A percentile compares a stretch with the other conserved stretches of the same genome.
Conservation (phyloP, 2,888 invertebrate genomes). For the Dicranocentrus wangi region DNA sequence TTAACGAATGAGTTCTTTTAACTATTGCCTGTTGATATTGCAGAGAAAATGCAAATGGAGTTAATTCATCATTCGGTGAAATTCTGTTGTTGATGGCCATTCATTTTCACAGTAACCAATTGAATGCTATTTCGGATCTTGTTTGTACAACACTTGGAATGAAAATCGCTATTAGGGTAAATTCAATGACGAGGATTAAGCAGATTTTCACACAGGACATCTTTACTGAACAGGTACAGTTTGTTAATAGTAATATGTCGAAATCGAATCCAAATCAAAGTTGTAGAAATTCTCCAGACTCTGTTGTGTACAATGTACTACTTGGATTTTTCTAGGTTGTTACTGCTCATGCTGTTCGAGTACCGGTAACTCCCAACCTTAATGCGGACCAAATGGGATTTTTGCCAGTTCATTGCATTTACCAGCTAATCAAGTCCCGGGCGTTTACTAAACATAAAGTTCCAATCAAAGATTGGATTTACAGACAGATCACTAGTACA, state of each 20-base stretch:
- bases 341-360: conserved; percentile 95
- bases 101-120: conserved; percentile 96
- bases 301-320: neutral
- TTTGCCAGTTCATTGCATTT: conserved; percentile 96
- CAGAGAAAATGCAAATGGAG: conserved; percentile 52
- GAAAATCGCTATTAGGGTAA: conserved; percentile 91
- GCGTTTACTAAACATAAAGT: conserved; percentile 97
- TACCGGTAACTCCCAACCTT: conserved; percentile 91
- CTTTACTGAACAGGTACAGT: conserved; percentile 93
- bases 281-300: neutral
- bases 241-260: no score
- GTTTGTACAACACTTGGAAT: conserved; percentile 95
- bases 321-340: conserved; percentile 82
- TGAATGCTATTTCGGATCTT: conserved; percentile 92
- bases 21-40: no score
- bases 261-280: neutral
- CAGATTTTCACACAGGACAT: conserved; percentile 97
- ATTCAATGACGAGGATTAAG: conserved; percentile 90
- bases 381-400: conserved; percentile 93
- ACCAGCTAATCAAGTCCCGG: conserved; percentile 92
- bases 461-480: conserved; percentile 97
- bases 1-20: no score
- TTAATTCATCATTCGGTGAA: conserved; percentile 92
- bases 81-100: conserved; percentile 96
- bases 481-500: conserved; percentile 91